A percentile compares a stretch with the other conserved stretches of the same genome.
Evolutionary conservation across 2,113 vertebrate species (phyloP).

Genomic region (Chaetops frenatus): DNA sequence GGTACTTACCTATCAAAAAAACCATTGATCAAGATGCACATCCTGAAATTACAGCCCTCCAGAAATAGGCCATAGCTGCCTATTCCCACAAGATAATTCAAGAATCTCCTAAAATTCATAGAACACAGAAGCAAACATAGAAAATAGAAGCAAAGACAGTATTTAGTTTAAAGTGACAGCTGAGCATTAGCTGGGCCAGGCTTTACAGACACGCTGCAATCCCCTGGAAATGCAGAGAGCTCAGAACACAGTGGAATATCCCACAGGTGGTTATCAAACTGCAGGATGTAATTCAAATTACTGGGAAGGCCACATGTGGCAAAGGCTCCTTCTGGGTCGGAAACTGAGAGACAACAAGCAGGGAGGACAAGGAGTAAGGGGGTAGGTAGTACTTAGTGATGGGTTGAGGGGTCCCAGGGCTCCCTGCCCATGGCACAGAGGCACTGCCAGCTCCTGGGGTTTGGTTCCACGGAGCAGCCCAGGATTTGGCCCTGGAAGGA

Average conservation of each 20-base stretch:
- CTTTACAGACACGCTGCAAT: not conserved
- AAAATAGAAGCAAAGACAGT: not conserved
- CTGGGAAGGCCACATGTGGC: not conserved
- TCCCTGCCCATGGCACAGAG: not conserved
- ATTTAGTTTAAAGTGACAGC: not conserved
- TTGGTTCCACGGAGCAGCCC: not conserved
- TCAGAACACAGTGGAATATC: fast-evolving
- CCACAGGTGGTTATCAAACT: not conserved
- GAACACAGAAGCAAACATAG: not conserved
- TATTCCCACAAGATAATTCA: not conserved
- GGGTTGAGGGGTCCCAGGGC: not conserved
- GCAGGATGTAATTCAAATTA: not conserved
- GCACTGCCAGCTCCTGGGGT: not conserved
- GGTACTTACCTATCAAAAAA: not conserved
- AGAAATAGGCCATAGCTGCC: not conserved
- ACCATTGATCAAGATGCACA: not conserved
- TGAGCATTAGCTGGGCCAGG: not conserved
- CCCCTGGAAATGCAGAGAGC: not conserved
- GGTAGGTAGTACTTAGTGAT: not conserved
- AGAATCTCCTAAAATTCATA: not conserved
- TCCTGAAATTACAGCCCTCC: not conserved
- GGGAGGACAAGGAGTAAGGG: fast-evolving
- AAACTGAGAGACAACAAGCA: not conserved
- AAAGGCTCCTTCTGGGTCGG: not conserved
- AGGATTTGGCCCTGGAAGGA: not conserved